Conservation (phyloP, 1,140 invertebrate species). For the Steinernema khuongi region DNA sequence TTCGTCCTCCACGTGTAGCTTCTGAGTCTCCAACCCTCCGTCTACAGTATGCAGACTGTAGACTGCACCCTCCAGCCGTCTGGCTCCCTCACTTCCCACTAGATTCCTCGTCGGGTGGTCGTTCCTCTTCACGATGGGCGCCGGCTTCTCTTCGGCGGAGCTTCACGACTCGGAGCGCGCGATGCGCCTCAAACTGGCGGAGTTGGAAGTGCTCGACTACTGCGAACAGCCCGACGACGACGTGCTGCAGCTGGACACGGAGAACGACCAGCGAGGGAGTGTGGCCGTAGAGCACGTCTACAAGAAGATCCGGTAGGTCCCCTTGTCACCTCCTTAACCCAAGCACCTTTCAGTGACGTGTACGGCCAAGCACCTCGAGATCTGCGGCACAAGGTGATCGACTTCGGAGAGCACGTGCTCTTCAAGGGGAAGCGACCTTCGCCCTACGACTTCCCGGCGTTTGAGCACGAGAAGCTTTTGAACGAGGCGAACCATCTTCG, state of each 20-base stretch:
- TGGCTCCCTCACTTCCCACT: neutral
- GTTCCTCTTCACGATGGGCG: neutral
- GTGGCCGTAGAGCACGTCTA: constrained; percentile 34
- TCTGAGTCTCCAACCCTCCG: too few relatives aligned
- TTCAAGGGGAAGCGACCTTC: constrained; percentile 26
- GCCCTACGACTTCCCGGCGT: constrained; percentile 34
- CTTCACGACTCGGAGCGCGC: constrained; percentile 1
- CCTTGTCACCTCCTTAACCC: constrained; percentile 18
- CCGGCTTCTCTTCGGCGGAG: neutral
- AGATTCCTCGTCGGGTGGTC: neutral
- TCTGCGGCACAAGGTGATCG: constrained; percentile 27
- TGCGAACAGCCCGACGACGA: constrained; percentile 30
- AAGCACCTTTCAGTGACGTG: constrained; percentile 20
- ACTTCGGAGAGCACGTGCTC: constrained; percentile 32
- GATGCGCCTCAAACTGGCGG: neutral
- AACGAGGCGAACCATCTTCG: constrained; percentile 21
- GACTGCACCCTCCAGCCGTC: too few relatives aligned
- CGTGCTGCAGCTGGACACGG: constrained; percentile 32
- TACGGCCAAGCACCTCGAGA: constrained; percentile 34
- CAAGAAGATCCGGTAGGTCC: constrained; percentile 27
- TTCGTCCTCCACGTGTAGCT: too few relatives aligned
- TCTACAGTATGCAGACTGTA: too few relatives aligned
- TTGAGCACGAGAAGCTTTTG: constrained; percentile 30
- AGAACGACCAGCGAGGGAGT: constrained; percentile 28
- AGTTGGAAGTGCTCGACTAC: constrained; percentile 18